Evolutionary conservation across 2,113 vertebrate species (phyloP), one percentile per base, ranked within the genome.

Genomic region (Alethe castanea): DNA sequence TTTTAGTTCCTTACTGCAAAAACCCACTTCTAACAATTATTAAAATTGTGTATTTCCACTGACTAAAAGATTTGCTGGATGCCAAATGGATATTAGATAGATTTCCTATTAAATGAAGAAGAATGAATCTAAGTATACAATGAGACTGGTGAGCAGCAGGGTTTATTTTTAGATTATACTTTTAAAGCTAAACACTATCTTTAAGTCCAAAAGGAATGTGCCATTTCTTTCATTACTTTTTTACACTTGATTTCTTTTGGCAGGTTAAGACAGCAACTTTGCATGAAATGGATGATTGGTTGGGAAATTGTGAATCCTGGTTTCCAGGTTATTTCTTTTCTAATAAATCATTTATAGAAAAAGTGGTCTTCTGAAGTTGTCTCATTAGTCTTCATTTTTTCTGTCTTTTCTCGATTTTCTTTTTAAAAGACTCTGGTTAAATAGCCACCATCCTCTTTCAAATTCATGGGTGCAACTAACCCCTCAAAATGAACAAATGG

Each of bases 221-320:
- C 89, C 70, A 69, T 67, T 97, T 74, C 81, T 87, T 95, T 96
- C 95, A 94, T 94, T 95, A 97, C 53, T 88, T 89, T 96, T 97
- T 90, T 95, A 76, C 94, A 92, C 69, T 96, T 97, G 77, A 96
- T 97, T 95, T 95, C 93, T 86, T 87, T 45, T 96, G 94, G 85
- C 93, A 96, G 90, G 95, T 95, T 95, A 94, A 88, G 91, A 87
- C 94, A 97, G 89, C 82, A 93, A 67, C 84, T 95, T 90, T 86
- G 86, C 56, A 95, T 95, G 94, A 93, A 96, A 93, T 92, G 70
- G 80, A 90, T 95, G 91, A 84, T 92, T 96, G 94, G 95, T 44
- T 96, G 45, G 87, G 72, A 95, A 89, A 93, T 38, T 95, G 76
- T 76, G 66, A 95, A 86, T 95, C 94, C 82, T 92, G 79, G 90